Evolutionary conservation across 2,113 vertebrate species (phyloP).

Genomic region (Martes martes): DNA sequence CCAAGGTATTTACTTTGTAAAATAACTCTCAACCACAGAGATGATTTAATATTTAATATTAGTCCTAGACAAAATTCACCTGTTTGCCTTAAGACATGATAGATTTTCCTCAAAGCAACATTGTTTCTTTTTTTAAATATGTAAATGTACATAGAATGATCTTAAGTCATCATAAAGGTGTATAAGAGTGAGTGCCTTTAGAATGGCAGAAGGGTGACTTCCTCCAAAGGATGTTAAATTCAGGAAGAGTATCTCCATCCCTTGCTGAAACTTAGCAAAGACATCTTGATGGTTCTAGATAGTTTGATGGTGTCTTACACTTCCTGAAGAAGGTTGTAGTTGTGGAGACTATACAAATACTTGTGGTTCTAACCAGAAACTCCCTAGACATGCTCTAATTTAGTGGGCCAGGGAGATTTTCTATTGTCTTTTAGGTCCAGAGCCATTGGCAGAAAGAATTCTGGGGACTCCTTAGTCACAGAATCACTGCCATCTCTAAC

Average conservation of each 20-base stretch:
- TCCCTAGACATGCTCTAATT: neutral
- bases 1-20: conserved; percentile 61
- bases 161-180: neutral
- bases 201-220: neutral
- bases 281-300: neutral
- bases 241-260: neutral
- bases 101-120: neutral
- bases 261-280: neutral
- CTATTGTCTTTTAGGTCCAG: neutral
- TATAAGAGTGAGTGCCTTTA: neutral
- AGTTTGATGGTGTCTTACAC: neutral
- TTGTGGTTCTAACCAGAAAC: neutral
- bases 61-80: conserved; percentile 21
- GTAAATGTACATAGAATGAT: neutral
- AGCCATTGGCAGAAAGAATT: neutral
- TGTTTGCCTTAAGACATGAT: neutral
- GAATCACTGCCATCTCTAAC: neutral
- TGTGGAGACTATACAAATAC: neutral
- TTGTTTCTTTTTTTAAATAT: neutral
- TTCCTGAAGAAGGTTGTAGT: neutral
- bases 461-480: neutral
- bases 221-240: neutral
- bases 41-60: conserved; percentile 40
- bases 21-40: conserved; percentile 40
- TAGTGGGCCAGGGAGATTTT: neutral